Conservation (phyloP, 2,888 invertebrate species). For the Pachliopta kotzebuea region DNA sequence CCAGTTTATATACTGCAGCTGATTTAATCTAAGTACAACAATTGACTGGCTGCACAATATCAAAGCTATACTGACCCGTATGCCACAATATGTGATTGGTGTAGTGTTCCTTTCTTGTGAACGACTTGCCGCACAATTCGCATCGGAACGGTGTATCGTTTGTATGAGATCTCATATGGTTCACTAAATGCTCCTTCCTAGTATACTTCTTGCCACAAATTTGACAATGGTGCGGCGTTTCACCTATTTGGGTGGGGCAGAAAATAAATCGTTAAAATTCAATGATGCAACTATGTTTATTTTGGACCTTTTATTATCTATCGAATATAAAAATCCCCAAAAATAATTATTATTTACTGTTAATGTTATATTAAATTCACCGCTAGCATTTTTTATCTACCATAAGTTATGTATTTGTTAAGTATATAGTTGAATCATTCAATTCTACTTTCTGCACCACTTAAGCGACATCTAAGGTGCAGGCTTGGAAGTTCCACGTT, state of each 20-base stretch:
- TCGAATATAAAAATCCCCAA: background rate
- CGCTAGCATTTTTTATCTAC: slow-evolving; percentile 14
- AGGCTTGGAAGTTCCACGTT: slow-evolving; percentile 60
- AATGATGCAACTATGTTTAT: slow-evolving; percentile 76
- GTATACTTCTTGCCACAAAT: slow-evolving; percentile 94
- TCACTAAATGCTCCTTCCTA: slow-evolving; percentile 92
- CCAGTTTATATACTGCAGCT: slow-evolving; percentile 26
- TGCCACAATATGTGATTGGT: slow-evolving; percentile 95
- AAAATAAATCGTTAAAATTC: slow-evolving; percentile 76
- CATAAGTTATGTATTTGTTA: slow-evolving; percentile 19
- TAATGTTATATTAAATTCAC: slow-evolving; percentile 6
- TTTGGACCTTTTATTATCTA: slow-evolving; percentile 9
- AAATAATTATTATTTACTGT: slow-evolving; percentile 5
- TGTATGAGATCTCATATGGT: slow-evolving; percentile 93
- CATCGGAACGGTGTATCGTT: slow-evolving; percentile 94
- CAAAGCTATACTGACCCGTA: slow-evolving; percentile 81
- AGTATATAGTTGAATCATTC: slow-evolving; percentile 77
- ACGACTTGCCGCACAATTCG: slow-evolving; percentile 93
- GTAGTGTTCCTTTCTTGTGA: slow-evolving; percentile 94
- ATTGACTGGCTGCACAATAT: slow-evolving; percentile 30
- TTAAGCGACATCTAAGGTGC: slow-evolving; percentile 56
- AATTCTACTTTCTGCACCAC: slow-evolving; percentile 76
- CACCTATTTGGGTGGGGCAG: slow-evolving; percentile 82
- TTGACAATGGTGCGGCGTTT: slow-evolving; percentile 93
- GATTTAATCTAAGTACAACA: slow-evolving; percentile 3